A percentile compares a stretch with the other conserved stretches of the same genome.
These are phyloP conservation scores for Neodon shergylaensis DNA, from an alignment of 2,113 vertebrate genomes.

Conservation along the genomic window DNA sequence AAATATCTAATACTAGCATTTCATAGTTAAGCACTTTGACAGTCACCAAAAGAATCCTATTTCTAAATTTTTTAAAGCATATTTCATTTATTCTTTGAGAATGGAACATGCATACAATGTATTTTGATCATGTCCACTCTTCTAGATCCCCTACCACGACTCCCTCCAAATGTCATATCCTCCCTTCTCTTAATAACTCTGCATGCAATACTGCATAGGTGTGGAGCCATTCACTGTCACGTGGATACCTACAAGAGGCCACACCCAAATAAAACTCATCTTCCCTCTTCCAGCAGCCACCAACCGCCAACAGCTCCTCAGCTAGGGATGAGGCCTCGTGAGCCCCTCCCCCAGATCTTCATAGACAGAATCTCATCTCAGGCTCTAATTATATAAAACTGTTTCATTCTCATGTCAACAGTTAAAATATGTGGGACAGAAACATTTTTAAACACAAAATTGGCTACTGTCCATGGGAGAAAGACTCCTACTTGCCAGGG, in stretches of 20 bases:
- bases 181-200: not conserved
- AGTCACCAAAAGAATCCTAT: not conserved
- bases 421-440: not conserved
- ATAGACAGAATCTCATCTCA: not conserved
- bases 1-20: conserved; percentile 16
- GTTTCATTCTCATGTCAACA: not conserved
- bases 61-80: not conserved
- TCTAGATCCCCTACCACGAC: not conserved
- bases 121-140: not conserved
- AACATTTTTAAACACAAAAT: conserved; percentile 17
- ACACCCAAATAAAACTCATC: not conserved
- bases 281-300: not conserved
- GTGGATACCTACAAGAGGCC: not conserved
- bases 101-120: not conserved
- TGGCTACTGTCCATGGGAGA: not conserved
- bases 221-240: not conserved
- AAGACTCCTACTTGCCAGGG: not conserved
- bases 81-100: not conserved
- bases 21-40: not conserved
- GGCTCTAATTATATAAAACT: conserved; percentile 35
- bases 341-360: not conserved
- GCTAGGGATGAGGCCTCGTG: no score
- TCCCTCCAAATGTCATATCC: not conserved
- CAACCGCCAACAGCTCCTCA: not conserved
- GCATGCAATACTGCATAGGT: not conserved